Evolutionary conservation across 2,888 invertebrate genomes (phyloP).

Genomic region (Seira ritae): DNA sequence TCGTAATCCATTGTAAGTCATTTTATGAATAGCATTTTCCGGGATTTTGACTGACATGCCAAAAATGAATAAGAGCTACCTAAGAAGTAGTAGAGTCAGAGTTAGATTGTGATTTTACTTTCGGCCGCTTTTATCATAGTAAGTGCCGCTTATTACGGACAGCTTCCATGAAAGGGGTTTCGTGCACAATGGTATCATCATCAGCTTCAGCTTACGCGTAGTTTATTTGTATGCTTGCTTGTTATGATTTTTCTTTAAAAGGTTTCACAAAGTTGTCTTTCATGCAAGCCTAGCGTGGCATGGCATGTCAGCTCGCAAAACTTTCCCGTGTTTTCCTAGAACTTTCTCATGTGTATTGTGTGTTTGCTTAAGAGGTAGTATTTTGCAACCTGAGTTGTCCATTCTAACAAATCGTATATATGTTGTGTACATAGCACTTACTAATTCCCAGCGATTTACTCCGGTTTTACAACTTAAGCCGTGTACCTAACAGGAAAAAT

Average conservation of each 20-base stretch:
- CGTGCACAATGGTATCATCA: neutral
- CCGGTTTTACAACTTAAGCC: neutral
- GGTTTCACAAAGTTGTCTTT: neutral
- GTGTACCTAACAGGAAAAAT: neutral
- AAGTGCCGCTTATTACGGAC: neutral
- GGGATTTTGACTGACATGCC: no score
- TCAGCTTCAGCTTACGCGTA: no score
- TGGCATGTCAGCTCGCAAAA: neutral
- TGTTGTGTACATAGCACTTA: neutral
- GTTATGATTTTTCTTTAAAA: neutral
- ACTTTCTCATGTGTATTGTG: neutral
- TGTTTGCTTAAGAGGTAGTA: neutral
- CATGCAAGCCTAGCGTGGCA: neutral
- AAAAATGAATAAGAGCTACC: no score
- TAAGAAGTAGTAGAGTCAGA: no score
- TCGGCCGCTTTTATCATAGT: no score
- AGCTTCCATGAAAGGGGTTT: neutral
- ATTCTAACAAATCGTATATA: neutral
- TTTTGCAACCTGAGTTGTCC: neutral
- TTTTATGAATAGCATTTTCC: neutral
- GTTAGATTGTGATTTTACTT: no score
- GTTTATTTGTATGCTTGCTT: neutral
- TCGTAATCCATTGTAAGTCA: neutral
- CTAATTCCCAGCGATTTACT: neutral
- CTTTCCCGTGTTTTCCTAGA: neutral